Base-by-base conservation (phyloP, 2,113 vertebrate genomes). In the Plestiodon gilberti region DNA sequence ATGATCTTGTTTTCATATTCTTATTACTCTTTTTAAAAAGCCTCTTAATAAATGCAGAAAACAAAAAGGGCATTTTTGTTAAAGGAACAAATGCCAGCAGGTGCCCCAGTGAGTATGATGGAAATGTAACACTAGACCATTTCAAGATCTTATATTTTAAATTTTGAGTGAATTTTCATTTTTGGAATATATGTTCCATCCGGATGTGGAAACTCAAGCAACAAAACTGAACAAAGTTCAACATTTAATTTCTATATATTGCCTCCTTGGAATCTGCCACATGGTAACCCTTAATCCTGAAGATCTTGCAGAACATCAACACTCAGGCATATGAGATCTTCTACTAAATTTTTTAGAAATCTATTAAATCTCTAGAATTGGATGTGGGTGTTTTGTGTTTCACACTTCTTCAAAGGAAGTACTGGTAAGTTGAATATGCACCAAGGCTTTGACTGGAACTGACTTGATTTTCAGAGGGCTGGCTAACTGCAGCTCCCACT, bases 1-100 rank as follows among this genome's bases (percentile, higher is more conserved):
- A 79, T 89, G 33, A 55, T 23, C 73, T 86, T 88, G 88, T 52
- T 35, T 69, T 2, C 22, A 18, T 55, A 7, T 82, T 25, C 55
- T 65, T 69, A 86, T 92, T 78, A 61, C 81, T 59, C 86, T 55
- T 55, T 52, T 55, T 57, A 15, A 2, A 17, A 13, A 57, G 17
- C 55, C 55, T 57, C 11, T 57, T 57, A 7, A 7, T 57, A 28
- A 70, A 18, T 15, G 35, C 22, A 82, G 13, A 70, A 59, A 82
- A 71, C 22, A 57, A 82, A 33, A 62, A 55, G 14, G n/a, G 28
- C 22, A 6, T 3, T 13, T 23, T 2, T n/a, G 4, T 3, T 22
- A 20, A 65, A 81, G 38, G 25, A 65, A 48, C 61, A 48, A 48
- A n/a, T 40, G 40, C 18, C 38, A 67, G 62, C 17, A 28, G 48